Percentiles rank a stretch among this genome's conserved stretches.
Evolutionary conservation across 2,888 invertebrate genomes (phyloP).

Genomic region (Orgyia antiqua): DNA sequence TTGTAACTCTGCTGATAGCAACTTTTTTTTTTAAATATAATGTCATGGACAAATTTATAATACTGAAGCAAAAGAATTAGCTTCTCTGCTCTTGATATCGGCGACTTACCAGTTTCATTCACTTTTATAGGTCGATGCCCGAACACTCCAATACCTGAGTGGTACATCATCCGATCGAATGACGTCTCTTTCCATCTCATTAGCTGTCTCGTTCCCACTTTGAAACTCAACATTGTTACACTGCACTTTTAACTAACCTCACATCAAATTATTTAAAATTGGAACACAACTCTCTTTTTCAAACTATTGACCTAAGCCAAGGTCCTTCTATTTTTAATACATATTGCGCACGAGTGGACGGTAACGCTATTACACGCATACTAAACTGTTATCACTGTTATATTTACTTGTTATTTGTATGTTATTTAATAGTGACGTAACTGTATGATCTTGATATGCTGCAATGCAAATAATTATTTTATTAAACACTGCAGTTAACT

Average conservation of each 20-base stretch:
- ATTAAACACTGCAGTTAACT: too few species aligned
- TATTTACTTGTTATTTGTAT: constrained; percentile 18
- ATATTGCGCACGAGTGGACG: constrained; percentile 50
- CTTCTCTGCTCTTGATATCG: too few species aligned
- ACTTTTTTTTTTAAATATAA: too few species aligned
- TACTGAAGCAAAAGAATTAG: too few species aligned
- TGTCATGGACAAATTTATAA: too few species aligned
- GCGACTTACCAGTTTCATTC: constrained; percentile 53
- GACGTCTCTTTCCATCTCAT: constrained; percentile 41
- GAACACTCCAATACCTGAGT: constrained; percentile 78
- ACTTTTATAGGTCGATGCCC: constrained; percentile 72
- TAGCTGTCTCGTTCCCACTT: constrained; percentile 47
- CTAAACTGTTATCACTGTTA: too few species aligned
- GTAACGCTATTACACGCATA: constrained; percentile 24
- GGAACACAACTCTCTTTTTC: constrained; percentile 6
- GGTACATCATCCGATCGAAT: constrained; percentile 54
- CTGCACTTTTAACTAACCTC: constrained; percentile 21
- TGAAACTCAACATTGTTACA: constrained; percentile 47
- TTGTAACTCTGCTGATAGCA: too few species aligned
- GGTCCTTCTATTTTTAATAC: constrained; percentile 36
- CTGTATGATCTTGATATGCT: constrained; percentile 16
- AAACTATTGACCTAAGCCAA: constrained; percentile 27
- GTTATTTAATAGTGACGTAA: constrained; percentile 26
- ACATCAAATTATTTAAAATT: constrained; percentile 13
- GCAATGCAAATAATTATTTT: background rate